These are phyloP conservation scores for Scaptomyza graminum DNA, from an alignment of 1,140 invertebrate genomes.

Conservation along the genomic window DNA sequence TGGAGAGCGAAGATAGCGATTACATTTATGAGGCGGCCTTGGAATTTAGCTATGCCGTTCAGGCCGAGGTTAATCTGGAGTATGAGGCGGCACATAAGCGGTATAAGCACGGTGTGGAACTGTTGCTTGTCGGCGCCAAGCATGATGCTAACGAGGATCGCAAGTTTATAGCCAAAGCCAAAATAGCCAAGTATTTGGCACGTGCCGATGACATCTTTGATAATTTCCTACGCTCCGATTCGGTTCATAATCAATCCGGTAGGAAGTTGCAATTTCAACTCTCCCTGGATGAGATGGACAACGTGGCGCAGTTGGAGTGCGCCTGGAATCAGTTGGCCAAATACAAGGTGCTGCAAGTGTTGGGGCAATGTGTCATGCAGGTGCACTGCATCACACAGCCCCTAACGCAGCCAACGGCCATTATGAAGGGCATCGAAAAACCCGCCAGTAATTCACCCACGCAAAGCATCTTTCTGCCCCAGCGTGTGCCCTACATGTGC, in stretches of 20 bases:
- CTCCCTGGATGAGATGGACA: slow-evolving; percentile 67
- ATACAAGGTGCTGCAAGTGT: slow-evolving; percentile 84
- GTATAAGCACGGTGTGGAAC: slow-evolving; percentile 84
- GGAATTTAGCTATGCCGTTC: slow-evolving; percentile 81
- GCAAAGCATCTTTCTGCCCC: slow-evolving; percentile 84
- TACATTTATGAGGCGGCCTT: slow-evolving; percentile 83
- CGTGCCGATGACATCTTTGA: slow-evolving; percentile 84
- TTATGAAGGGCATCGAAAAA: slow-evolving; percentile 85
- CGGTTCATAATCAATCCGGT: not conserved
- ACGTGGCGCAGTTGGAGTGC: slow-evolving; percentile 61
- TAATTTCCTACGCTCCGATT: slow-evolving; percentile 49
- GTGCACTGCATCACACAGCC: slow-evolving; percentile 84
- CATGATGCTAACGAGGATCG: slow-evolving; percentile 75
- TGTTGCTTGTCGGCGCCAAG: slow-evolving; percentile 83
- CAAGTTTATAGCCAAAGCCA: slow-evolving; percentile 80
- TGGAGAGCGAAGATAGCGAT: slow-evolving; percentile 81
- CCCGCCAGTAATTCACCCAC: slow-evolving; percentile 80
- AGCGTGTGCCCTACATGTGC: slow-evolving; percentile 85
- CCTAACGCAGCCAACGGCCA: slow-evolving; percentile 73
- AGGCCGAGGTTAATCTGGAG: slow-evolving; percentile 81
- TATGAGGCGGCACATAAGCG: slow-evolving; percentile 83
- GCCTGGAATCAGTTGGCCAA: slow-evolving; percentile 84
- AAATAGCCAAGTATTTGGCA: slow-evolving; percentile 80
- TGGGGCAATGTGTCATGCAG: slow-evolving; percentile 84
- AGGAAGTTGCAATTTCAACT: slow-evolving; percentile 69